phyloP scores from a whole-genome alignment of 2,797 vertebrate genomes.

The Chrosomus eos region DNA sequence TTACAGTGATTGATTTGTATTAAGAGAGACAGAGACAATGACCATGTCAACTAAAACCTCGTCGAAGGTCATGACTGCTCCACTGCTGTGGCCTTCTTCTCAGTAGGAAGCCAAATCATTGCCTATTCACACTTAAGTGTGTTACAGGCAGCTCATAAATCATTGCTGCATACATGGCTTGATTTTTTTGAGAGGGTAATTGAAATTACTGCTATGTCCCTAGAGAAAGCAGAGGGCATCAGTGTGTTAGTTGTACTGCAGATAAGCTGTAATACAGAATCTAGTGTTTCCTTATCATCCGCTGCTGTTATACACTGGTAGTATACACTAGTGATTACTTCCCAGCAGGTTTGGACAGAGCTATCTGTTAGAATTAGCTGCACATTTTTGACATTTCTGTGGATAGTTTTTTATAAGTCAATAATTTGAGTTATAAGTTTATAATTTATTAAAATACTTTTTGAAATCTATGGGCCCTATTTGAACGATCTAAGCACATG shows the following conservation, averaged over 20 bases:
- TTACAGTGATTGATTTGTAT: slow-evolving; percentile 20
- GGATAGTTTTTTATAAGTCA: not conserved
- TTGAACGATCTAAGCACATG: no score
- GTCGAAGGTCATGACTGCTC: slow-evolving; percentile 12
- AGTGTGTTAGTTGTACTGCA: not conserved
- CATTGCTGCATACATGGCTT: not conserved
- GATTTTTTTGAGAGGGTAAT: slow-evolving; percentile 21
- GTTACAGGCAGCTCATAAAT: slow-evolving; percentile 25
- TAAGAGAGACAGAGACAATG: slow-evolving; percentile 28
- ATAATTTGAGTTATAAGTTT: not conserved
- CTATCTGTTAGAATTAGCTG: not conserved
- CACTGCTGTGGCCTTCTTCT: not conserved
- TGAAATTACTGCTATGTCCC: slow-evolving; percentile 9
- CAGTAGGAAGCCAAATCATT: not conserved
- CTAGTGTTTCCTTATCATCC: not conserved
- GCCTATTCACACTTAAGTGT: slow-evolving; percentile 12
- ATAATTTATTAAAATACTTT: not conserved
- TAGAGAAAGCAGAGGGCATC: slow-evolving; percentile 6
- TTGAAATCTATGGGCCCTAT: not conserved
- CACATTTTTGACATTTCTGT: not conserved
- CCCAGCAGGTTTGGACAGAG: not conserved
- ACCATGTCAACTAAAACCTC: not conserved
- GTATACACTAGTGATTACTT: not conserved
- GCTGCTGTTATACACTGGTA: not conserved
- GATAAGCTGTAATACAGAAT: slow-evolving; percentile 16